Base-by-base conservation (phyloP, 2,888 invertebrate genomes). In the Drosophila mayaguana region DNA sequence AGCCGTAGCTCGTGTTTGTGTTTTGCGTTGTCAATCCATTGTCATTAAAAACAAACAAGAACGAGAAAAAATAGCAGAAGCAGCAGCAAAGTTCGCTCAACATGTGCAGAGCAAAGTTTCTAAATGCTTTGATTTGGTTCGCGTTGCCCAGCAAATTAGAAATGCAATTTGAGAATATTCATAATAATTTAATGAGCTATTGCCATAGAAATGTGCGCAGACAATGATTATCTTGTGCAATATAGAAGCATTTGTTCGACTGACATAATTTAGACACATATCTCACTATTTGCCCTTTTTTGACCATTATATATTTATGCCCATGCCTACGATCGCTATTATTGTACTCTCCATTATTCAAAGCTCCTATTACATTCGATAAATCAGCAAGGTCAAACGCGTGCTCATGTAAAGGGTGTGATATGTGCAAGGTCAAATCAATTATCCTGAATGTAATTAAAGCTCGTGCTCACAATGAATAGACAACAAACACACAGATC, bases 11-110 rank as follows among this genome's bases (percentile, higher is more conserved):
- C 25, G 18, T 69, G 64, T 65, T 84, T 77, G 72, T 70, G 70
- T 81, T 81, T 73, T 63, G 55, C 80, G 84, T 85, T 86, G 85
- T 89, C 85, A 85, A 87, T 88, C 76, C 73, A 78, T 82, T 89
- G 89, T 89, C 89, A 86, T 82, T 84, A 82, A 88, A 89, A 87
- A 81, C 89, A 89, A 85, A 85, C 32, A 50, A 18, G 0, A 28
- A 28, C 28, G 28, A 50, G 18, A 25, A 8, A 22, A 22, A 45
- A 7, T 5, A 16, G 7, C 0, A n/a, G 28, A 28, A 50, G 14
- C 14, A 36, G 36, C 36, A 14, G 36, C 36, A n/a, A 70, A 50
- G 63, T 67, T 75, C 18, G 38, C 40, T 40, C 36, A 70, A 79
- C 80, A 80, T 80, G 72, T 80, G 69, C 69, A 57, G 8, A 50